Evolutionary conservation across 2,113 vertebrate species (phyloP).

Genomic region (Syrmaticus mikado): DNA sequence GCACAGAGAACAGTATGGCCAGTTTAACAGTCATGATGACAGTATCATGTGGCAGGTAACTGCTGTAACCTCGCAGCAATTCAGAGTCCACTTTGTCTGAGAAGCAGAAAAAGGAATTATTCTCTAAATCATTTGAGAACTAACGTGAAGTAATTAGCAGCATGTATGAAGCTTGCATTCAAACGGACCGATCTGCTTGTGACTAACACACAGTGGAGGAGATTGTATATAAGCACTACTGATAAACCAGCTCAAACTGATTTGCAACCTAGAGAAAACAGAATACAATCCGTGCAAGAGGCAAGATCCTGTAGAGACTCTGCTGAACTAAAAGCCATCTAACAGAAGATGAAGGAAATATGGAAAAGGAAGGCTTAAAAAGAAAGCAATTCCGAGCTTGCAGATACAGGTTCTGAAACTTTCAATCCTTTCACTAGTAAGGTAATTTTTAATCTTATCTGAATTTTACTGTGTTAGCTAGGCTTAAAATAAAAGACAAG

Average conservation of each 20-base stretch:
- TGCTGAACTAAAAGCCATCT: neutral
- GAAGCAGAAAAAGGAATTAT: constrained; percentile 24
- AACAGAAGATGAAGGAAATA: neutral
- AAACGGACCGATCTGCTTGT: neutral
- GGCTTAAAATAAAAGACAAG: neutral
- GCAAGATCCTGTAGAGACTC: neutral
- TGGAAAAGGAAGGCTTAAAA: neutral
- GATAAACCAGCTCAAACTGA: neutral
- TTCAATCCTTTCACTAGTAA: neutral
- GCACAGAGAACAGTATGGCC: constrained; percentile 88
- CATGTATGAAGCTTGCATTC: neutral
- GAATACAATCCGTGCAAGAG: neutral
- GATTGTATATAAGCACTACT: neutral
- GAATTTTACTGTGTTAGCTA: neutral
- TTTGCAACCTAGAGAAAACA: neutral
- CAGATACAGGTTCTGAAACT: neutral
- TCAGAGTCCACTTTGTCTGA: constrained; percentile 90
- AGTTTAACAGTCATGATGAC: constrained; percentile 87
- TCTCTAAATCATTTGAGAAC: neutral
- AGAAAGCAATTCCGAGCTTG: neutral
- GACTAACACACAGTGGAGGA: neutral
- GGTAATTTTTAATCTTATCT: neutral
- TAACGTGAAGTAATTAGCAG: neutral
- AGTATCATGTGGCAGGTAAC: constrained; percentile 83
- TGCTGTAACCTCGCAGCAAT: constrained; percentile 85